Evolutionary conservation across 2,888 invertebrate genomes (phyloP).

Genomic region (Fragum whitleyi): DNA sequence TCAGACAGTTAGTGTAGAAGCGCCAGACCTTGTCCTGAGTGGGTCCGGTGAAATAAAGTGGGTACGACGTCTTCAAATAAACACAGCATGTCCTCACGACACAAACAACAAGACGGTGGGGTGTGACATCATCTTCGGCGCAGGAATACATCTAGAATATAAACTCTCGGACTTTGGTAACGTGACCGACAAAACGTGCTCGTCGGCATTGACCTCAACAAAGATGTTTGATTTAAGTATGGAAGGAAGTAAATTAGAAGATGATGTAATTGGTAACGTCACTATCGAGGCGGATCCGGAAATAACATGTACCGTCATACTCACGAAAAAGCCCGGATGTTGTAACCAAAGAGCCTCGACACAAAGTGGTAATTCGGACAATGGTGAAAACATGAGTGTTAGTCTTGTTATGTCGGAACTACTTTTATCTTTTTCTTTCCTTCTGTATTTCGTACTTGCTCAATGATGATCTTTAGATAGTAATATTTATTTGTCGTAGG

Average conservation of each 20-base stretch:
- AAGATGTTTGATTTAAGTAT: background rate
- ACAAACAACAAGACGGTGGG: background rate
- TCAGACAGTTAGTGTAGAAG: background rate
- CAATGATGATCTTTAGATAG: constrained; percentile 11
- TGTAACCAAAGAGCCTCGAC: background rate
- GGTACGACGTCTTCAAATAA: constrained; percentile 2
- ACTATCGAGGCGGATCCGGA: constrained; percentile 13
- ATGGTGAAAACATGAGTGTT: constrained; percentile 3
- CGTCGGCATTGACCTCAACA: background rate
- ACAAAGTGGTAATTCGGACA: background rate
- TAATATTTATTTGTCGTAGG: background rate
- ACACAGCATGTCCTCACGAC: background rate
- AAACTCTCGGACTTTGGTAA: constrained; percentile 10
- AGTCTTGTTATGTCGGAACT: background rate
- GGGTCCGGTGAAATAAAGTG: constrained; percentile 6
- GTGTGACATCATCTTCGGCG: constrained; percentile 17
- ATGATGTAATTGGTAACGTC: background rate
- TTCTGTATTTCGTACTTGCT: constrained; percentile 6
- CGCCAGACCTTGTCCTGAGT: background rate
- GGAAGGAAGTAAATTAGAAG: constrained; percentile 7
- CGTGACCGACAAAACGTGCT: constrained; percentile 11
- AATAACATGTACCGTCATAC: constrained; percentile 22
- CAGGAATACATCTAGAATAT: background rate
- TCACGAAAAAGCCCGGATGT: constrained; percentile 8
- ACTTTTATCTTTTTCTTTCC: background rate